Percentiles rank a stretch among this genome's conserved stretches.
Evolutionary conservation across 2,797 vertebrate genomes (phyloP).

Genomic region (Pristis pectinata): DNA sequence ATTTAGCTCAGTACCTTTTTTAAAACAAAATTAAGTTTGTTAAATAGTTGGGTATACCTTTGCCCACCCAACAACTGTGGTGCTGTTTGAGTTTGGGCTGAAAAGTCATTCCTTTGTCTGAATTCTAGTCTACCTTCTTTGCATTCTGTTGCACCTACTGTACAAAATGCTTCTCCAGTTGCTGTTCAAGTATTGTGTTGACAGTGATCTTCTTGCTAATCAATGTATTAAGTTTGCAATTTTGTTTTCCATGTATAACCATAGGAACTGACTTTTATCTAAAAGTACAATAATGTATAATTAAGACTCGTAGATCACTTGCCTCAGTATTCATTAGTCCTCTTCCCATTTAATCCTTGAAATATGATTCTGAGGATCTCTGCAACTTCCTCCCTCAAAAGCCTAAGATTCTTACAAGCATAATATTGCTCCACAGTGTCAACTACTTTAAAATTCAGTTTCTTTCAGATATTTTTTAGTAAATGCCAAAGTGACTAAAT

Average conservation of each 20-base stretch:
- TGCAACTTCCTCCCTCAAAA: neutral
- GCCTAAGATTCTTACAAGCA: neutral
- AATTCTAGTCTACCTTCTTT: neutral
- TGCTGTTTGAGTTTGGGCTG: neutral
- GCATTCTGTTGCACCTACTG: neutral
- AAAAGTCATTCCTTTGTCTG: neutral
- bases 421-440: neutral
- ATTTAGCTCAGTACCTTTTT: neutral
- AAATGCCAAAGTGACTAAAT: neutral
- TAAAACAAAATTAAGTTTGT: neutral
- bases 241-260: neutral
- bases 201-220: neutral
- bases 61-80: neutral
- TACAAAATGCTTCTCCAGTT: no score
- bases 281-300: neutral
- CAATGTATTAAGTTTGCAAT: neutral
- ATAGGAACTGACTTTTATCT: neutral
- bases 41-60: neutral
- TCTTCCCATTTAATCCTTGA: neutral
- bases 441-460: neutral
- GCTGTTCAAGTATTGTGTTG: neutral
- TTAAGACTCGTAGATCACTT: neutral
- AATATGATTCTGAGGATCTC: neutral
- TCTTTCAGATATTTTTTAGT: neutral
- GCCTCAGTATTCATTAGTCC: neutral